Conservation (phyloP, 2,888 invertebrate species). For the Oegoconia quadripuncta region DNA sequence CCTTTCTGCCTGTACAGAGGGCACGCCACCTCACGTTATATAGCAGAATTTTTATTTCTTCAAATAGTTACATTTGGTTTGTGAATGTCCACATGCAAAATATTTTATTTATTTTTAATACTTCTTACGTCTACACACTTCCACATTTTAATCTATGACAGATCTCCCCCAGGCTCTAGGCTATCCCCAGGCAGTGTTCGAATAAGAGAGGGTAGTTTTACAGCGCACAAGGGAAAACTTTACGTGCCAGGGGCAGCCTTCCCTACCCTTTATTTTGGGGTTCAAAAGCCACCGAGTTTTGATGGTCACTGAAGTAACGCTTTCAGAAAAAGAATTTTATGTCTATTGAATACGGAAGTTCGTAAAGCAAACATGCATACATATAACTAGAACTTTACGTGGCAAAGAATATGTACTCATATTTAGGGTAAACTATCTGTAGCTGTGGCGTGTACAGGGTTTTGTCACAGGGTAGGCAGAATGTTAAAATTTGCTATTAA, state of each 20-base stretch:
- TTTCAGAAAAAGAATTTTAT: conserved; percentile 18
- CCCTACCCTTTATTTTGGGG: conserved; percentile 59
- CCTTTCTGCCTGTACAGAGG: too few species aligned
- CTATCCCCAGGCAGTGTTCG: conserved; percentile 52
- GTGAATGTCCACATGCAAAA: background rate
- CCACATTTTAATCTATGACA: conserved; percentile 38
- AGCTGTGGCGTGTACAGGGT: too few species aligned
- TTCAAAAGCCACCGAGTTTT: conserved; percentile 32
- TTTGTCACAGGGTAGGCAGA: too few species aligned
- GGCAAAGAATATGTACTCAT: too few species aligned
- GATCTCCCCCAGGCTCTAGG: conserved; percentile 53
- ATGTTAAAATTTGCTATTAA: too few species aligned
- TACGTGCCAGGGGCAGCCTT: conserved; percentile 50
- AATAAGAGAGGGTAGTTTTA: conserved; percentile 72
- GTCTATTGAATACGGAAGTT: too few species aligned
- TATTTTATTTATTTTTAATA: background rate
- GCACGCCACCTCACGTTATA: too few species aligned
- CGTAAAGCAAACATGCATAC: too few species aligned
- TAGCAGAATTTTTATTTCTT: too few species aligned
- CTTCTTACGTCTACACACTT: background rate
- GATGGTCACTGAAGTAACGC: conserved; percentile 39
- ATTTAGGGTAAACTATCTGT: too few species aligned
- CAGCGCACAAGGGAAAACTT: conserved; percentile 71
- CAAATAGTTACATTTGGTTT: background rate
- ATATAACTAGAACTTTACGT: too few species aligned